These are phyloP conservation scores for Coenonympha arcania DNA, from an alignment of 2,888 invertebrate genomes.

Conservation along the genomic window DNA sequence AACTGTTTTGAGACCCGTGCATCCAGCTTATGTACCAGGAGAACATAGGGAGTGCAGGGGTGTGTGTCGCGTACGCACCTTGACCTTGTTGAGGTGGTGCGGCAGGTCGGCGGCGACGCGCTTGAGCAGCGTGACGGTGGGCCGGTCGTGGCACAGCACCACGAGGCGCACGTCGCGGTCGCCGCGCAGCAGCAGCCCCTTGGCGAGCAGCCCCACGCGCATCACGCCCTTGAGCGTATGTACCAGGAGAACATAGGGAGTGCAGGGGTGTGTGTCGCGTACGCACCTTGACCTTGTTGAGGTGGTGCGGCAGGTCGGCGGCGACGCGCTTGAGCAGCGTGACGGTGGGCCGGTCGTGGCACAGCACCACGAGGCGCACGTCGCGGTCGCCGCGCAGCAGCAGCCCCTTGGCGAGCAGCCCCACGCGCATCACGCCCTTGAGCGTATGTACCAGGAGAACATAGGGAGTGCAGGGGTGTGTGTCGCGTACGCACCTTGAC, in stretches of 20 bases:
- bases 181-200: too few species aligned
- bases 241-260: background rate
- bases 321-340: constrained; percentile 90
- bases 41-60: background rate
- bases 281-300: constrained; percentile 62
- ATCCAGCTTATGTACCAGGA: background rate
- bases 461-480: too few species aligned
- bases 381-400: constrained; percentile 91
- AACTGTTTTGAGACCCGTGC: too few species aligned
- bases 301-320: constrained; percentile 85
- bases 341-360: constrained; percentile 93
- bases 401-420: too few species aligned
- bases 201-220: too few species aligned
- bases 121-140: constrained; percentile 89
- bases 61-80: background rate
- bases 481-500: constrained; percentile 61
- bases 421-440: too few species aligned
- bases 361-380: constrained; percentile 94
- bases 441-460: too few species aligned
- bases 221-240: background rate
- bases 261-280: background rate
- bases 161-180: constrained; percentile 94
- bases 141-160: constrained; percentile 95
- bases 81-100: constrained; percentile 77
- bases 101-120: constrained; percentile 90